These are phyloP conservation scores for Pelecanus crispus DNA, from an alignment of 2,113 vertebrate genomes.

Conservation along the genomic window DNA sequence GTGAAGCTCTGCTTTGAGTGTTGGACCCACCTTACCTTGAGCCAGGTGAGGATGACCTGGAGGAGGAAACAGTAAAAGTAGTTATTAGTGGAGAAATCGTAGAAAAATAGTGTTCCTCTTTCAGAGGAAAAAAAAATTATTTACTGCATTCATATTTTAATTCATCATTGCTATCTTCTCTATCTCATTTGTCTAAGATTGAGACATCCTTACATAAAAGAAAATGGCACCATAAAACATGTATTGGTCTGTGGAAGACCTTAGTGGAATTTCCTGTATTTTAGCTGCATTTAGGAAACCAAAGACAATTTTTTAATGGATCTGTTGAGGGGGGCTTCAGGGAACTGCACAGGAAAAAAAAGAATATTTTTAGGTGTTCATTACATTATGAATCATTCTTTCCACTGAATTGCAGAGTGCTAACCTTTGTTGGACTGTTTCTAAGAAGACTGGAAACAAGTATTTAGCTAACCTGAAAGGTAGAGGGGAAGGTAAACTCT, in stretches of 20 bases:
- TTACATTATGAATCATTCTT: neutral
- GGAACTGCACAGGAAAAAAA: neutral
- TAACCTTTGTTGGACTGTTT: neutral
- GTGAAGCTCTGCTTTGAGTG: neutral
- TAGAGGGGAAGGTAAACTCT: neutral
- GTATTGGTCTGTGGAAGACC: neutral
- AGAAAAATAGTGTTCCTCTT: neutral
- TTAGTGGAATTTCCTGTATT: neutral
- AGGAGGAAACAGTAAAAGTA: neutral
- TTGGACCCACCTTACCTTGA: neutral
- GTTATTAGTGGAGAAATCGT: neutral
- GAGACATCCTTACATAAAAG: neutral
- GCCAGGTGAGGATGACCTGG: neutral
- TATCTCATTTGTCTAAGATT: neutral
- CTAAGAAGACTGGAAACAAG: neutral
- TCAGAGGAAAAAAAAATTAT: neutral
- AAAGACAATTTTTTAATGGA: neutral
- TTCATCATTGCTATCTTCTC: neutral
- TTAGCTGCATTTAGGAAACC: neutral
- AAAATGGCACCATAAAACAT: neutral
- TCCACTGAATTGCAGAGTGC: neutral
- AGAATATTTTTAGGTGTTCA: neutral
- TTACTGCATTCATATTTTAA: neutral
- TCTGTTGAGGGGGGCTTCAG: neutral
- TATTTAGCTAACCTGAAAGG: neutral